Evolutionary conservation across 2,888 invertebrate species (phyloP), one percentile per base, ranked within the genome.

Genomic region (Cantharis rustica): DNA sequence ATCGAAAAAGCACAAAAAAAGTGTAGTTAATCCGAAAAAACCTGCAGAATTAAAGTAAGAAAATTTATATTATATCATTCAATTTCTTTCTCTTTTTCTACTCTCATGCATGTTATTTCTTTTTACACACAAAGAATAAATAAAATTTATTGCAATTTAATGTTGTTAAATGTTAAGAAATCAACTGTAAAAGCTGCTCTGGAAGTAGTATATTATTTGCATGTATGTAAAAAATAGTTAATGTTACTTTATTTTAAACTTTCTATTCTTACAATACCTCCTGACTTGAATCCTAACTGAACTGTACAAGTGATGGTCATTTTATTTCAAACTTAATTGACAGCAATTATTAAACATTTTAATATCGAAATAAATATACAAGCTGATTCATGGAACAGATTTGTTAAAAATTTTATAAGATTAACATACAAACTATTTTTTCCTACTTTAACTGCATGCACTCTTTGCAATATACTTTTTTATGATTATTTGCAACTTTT

Each of bases 31-130:
- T 17, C 75, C 79, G 17, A 84, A 83, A 66, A 83, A 81, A 76
- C 78, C 82, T 15, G 27, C 79, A 13, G 83, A 83, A 76, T 79
- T 80, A n/a, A 83, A 77, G 83, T 80, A 79, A 75, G 73, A 47
- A 47, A 7, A n/a, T 47, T 47, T 47, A n/a, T 47, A 47, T 47
- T 47, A n/a, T 5, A 47, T 13, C 5, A 47, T 47, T n/a, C 4
- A 47, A 47, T 47, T 47, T 47, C 47, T 47, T 47, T 47, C 47
- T 47, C 47, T 47, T 47, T 27, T 47, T 9, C n/a, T 1, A 47
- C 47, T 47, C 5, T 47, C n/a, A n/a, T 47, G 47, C 47, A 47
- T 47, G 47, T 47, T 47, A 47, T 47, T 47, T 47, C 47, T 47
- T n/a, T 47, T 47, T 47, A 2, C 7, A n/a, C 47, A 47, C 47